phyloP scores from a whole-genome alignment of 2,113 vertebrate genomes.

The Empidonax traillii region DNA sequence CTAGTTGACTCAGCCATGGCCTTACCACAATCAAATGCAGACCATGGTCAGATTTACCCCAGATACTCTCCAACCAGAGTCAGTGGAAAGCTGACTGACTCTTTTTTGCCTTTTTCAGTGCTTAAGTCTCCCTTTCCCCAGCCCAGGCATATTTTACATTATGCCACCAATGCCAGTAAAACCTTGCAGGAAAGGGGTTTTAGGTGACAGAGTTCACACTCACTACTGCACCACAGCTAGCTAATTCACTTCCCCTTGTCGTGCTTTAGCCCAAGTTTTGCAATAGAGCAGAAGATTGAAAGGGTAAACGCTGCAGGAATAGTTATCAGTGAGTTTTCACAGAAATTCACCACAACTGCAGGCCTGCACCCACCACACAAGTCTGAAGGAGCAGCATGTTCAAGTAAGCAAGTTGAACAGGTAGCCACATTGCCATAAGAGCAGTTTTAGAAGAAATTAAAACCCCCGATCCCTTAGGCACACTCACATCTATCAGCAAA shows the following conservation, averaged over 20 bases:
- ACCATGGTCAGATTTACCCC: background rate
- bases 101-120: background rate
- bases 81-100: background rate
- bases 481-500: background rate
- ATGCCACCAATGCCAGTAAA: background rate
- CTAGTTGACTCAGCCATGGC: background rate
- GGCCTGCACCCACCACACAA: background rate
- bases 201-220: background rate
- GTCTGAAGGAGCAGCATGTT: background rate
- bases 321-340: background rate
- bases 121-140: background rate
- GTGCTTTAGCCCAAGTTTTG: background rate
- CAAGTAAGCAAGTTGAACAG: background rate
- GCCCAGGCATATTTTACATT: background rate
- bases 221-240: background rate
- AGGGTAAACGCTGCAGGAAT: background rate
- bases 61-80: background rate
- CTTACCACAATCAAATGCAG: background rate
- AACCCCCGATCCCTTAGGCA: background rate
- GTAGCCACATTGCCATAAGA: background rate
- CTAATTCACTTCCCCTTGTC: background rate
- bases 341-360: background rate
- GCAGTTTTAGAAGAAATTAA: background rate
- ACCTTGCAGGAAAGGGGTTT: background rate
- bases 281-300: background rate